A percentile compares a stretch with the other conserved stretches of the same genome.
These are phyloP conservation scores for Dolichopus griseipennis DNA, from an alignment of 2,888 invertebrate genomes.

Conservation along the genomic window DNA sequence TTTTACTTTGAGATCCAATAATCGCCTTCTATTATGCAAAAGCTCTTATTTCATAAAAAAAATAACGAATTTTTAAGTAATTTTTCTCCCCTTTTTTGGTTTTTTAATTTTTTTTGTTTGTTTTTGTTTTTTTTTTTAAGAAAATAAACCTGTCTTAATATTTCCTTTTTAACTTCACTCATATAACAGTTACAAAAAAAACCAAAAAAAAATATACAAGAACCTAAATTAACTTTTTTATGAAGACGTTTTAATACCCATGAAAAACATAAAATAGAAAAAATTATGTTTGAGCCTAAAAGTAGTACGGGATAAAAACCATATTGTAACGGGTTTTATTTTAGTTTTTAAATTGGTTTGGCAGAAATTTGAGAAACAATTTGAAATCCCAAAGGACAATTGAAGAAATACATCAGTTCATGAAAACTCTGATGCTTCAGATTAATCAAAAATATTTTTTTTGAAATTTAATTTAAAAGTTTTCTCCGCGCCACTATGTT, in stretches of 20 bases:
- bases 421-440: no score
- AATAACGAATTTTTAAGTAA: background rate
- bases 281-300: background rate
- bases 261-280: background rate
- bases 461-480: no score
- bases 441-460: no score
- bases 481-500: no score
- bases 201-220: no score
- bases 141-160: constrained; percentile 6
- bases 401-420: no score
- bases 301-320: no score
- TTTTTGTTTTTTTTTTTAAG: background rate
- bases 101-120: background rate
- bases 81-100: background rate
- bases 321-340: no score
- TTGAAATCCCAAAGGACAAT: no score
- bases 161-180: background rate
- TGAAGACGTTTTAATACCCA: background rate
- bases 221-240: background rate
- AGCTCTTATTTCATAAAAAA: background rate
- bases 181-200: background rate
- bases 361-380: no score
- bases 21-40: background rate
- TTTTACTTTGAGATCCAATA: background rate
- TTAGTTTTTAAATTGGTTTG: no score